These are phyloP conservation scores for Monoplex corrugatus DNA, from an alignment of 2,888 invertebrate species.

Conservation along the genomic window DNA sequence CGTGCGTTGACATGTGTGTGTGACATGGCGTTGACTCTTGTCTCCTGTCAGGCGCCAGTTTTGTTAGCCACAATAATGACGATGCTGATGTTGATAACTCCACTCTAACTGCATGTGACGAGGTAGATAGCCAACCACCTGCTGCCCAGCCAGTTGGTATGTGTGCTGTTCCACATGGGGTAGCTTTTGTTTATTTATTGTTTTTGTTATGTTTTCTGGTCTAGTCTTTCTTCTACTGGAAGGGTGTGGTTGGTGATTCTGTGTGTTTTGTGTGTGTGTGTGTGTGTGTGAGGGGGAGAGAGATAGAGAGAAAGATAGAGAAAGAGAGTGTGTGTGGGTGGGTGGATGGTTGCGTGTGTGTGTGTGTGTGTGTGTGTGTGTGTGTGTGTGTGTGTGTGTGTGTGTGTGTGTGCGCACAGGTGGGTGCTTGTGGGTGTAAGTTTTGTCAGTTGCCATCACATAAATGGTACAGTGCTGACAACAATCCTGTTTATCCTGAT, in stretches of 20 bases:
- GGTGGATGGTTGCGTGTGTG: no score
- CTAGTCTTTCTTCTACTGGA: conserved; percentile 29
- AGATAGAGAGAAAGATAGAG: no score
- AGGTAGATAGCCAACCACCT: conserved; percentile 54
- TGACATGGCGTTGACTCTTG: conserved; percentile 28
- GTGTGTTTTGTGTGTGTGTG: neutral
- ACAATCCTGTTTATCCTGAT: no score
- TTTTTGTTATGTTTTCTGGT: conserved; percentile 41
- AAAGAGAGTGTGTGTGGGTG: no score
- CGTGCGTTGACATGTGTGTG: conserved; percentile 36
- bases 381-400: no score
- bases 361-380: no score
- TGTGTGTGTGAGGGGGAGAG: no score
- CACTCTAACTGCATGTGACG: conserved; percentile 54
- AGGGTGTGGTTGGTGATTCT: neutral
- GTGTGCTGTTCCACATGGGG: conserved; percentile 39
- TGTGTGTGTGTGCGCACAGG: no score
- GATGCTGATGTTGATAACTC: conserved; percentile 52
- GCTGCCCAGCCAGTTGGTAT: conserved; percentile 56
- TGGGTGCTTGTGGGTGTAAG: no score
- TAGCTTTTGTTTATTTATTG: neutral
- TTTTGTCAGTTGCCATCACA: no score
- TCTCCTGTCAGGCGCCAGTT: conserved; percentile 53
- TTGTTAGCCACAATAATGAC: conserved; percentile 52
- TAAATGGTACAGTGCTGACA: no score